phyloP scores from a whole-genome alignment of 2,888 invertebrate genomes.

The Epirrhoe alternata region DNA sequence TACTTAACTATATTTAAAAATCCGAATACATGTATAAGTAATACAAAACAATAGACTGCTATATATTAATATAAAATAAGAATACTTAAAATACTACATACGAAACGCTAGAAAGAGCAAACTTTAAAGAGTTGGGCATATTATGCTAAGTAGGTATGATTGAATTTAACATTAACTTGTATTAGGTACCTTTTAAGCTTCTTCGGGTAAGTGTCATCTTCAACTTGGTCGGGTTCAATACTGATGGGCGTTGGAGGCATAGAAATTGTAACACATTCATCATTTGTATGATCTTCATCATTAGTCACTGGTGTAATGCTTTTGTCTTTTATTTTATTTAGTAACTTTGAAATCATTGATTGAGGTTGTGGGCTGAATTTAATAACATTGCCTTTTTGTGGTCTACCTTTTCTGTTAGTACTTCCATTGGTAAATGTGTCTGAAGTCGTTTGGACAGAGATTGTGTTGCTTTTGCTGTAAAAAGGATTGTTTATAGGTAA shows the following conservation, averaged over 20 bases:
- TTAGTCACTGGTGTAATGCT: background rate
- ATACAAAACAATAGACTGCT: too few relatives aligned
- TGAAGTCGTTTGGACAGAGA: slow-evolving; percentile 49
- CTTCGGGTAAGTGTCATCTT: slow-evolving; percentile 7
- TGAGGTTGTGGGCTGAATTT: slow-evolving; percentile 68
- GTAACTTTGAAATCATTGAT: slow-evolving; percentile 66
- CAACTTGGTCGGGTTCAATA: slow-evolving; percentile 6
- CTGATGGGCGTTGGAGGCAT: slow-evolving; percentile 10
- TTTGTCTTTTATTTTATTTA: slow-evolving; percentile 37
- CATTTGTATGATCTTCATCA: background rate
- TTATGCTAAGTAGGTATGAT: too few relatives aligned
- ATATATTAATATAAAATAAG: too few relatives aligned
- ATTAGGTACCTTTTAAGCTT: slow-evolving; percentile 13
- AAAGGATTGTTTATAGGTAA: background rate
- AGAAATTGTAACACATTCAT: slow-evolving; percentile 5
- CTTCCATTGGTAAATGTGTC: slow-evolving; percentile 8
- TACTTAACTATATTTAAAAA: too few relatives aligned
- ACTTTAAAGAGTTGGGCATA: too few relatives aligned
- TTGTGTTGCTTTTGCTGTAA: slow-evolving; percentile 44
- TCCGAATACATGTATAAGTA: too few relatives aligned
- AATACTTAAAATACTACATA: too few relatives aligned
- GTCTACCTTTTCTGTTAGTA: slow-evolving; percentile 63
- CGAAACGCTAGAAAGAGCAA: too few relatives aligned
- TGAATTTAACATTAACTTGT: too few relatives aligned
- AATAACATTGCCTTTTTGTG: slow-evolving; percentile 53